phyloP scores from a whole-genome alignment of 2,888 invertebrate species.

The Osedax frankpressi region DNA sequence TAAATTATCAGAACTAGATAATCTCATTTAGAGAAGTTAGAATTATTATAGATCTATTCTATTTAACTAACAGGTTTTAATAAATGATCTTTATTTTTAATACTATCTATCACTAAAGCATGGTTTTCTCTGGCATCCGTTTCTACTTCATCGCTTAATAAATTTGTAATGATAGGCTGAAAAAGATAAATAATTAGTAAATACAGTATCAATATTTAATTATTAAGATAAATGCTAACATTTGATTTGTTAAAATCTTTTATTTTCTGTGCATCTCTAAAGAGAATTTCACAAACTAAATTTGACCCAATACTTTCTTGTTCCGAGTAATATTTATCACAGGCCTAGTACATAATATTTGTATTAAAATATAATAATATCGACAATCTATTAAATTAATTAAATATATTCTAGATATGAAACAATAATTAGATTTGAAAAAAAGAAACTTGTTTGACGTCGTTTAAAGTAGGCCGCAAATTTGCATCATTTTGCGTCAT shows the following conservation, averaged over 20 bases:
- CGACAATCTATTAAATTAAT: no score
- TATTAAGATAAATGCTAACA: no score
- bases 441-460: neutral
- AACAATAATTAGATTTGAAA: neutral
- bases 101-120: neutral
- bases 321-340: conserved; percentile 15
- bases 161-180: conserved; percentile 14
- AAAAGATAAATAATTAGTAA: neutral
- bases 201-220: no score
- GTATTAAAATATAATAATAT: neutral
- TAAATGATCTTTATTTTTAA: neutral
- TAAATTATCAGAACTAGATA: no score
- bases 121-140: neutral
- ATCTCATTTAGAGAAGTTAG: no score
- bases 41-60: no score
- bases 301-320: conserved; percentile 17
- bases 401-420: conserved; percentile 7
- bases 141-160: conserved; percentile 7
- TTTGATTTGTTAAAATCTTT: conserved; percentile 22
- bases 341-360: conserved; percentile 12
- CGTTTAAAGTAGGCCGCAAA: conserved; percentile 28
- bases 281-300: conserved; percentile 18
- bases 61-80: neutral
- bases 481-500: conserved; percentile 33
- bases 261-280: conserved; percentile 22